Conservation (phyloP, 2,113 vertebrate species). For the Pelmatolapia mariae region DNA sequence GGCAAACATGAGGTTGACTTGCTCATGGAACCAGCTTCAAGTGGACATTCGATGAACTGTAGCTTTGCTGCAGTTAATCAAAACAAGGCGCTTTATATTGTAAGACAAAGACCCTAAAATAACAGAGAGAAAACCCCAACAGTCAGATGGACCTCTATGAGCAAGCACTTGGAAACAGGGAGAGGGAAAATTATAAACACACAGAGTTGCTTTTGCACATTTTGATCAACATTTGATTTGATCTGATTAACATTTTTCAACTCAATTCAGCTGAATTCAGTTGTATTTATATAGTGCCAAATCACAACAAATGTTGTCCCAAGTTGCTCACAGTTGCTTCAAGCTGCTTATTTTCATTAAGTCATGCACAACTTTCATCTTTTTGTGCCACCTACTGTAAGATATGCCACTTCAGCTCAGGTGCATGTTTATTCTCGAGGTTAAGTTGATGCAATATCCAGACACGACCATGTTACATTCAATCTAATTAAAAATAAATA, state of each 20-base stretch:
- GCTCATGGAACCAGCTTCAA: neutral
- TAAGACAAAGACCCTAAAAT: neutral
- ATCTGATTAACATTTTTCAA: neutral
- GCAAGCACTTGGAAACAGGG: neutral
- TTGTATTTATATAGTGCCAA: neutral
- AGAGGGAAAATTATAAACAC: fast-evolving
- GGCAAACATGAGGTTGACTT: neutral
- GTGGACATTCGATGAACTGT: neutral
- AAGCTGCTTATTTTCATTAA: neutral
- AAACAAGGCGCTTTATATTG: neutral
- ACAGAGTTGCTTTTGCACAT: neutral
- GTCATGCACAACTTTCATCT: neutral
- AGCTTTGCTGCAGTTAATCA: neutral
- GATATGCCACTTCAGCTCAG: neutral
- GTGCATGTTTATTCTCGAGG: fast-evolving
- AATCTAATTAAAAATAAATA: neutral
- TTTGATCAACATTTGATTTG: neutral
- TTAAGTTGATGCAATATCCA: neutral
- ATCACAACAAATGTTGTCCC: neutral
- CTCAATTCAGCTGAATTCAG: neutral
- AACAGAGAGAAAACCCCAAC: neutral
- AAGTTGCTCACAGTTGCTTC: neutral
- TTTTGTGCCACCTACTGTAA: neutral
- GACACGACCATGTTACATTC: neutral
- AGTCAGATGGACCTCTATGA: neutral